Evolutionary conservation across 2,113 vertebrate genomes (phyloP), one percentile per base, ranked within the genome.

Genomic region (Hippoglossus stenolepis): DNA sequence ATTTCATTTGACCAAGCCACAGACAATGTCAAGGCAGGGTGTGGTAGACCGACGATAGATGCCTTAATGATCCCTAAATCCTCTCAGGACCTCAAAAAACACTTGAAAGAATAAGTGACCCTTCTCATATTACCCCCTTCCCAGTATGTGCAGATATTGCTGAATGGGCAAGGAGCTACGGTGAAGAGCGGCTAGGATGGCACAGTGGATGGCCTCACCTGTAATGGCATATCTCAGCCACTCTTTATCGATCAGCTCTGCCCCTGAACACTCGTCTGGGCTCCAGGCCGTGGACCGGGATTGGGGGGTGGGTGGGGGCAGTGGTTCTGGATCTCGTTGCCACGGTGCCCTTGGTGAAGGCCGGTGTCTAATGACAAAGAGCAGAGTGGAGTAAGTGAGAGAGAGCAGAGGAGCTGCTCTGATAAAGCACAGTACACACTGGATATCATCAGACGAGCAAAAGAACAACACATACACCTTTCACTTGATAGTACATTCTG

Each of bases 201-300:
- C 90, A 91, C 77, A 75, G 60, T 77, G 80, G 26, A 77, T 78
- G 81, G 89, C 77, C 84, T 90, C 90, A 91, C 90, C 87, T 90
- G 89, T 90, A 92, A 91, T 90, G 89, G 87, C 90, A 91, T 92
- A 87, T 90, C 90, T 82, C 56, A 87, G 82, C 84, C 81, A 77
- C 81, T 73, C 49, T 61, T 15, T 76, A 92, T 92, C 80, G 91
- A 92, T 92, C 89, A 74, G 70, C 75, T 87, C 79, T 87, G 82
- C 87, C 88, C 84, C 91, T 73, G 84, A 90, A 86, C 70, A 73
- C 84, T 87, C 35, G 83, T 88, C 88, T 91, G 84, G 87, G 88
- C 90, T 91, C 88, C 79, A 79, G 82, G 85, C 68, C 70, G 67
- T 77, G 75, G 80, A 68, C 68, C 11, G 73, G 47, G 35, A 60